These are phyloP conservation scores for Sceloporus tristichus DNA, from an alignment of 2,113 vertebrate genomes.

Conservation along the genomic window DNA sequence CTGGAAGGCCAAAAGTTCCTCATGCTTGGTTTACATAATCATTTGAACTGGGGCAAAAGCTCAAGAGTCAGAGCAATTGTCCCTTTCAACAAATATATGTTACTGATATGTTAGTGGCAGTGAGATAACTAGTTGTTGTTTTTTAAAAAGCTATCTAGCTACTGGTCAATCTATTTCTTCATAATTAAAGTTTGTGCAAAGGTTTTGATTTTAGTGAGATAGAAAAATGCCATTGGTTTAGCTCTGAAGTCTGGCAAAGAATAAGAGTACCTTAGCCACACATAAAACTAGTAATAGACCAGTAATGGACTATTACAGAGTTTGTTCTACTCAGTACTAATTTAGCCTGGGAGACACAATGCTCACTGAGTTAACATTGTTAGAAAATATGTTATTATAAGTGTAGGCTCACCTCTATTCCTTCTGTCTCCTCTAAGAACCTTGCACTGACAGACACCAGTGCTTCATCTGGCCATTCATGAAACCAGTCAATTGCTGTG, in stretches of 20 bases:
- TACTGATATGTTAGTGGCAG: neutral
- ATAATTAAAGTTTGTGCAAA: neutral
- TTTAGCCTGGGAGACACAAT: neutral
- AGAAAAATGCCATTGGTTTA: neutral
- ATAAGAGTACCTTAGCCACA: neutral
- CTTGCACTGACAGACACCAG: slow-evolving; percentile 79
- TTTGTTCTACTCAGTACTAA: neutral
- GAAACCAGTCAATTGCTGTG: slow-evolving; percentile 83
- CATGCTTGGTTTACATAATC: neutral
- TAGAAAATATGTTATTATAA: neutral
- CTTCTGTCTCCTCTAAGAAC: slow-evolving; percentile 76
- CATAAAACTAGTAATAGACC: neutral
- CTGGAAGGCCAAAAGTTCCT: no score
- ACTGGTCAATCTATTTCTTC: neutral
- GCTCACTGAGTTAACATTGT: neutral
- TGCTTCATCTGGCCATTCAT: slow-evolving; percentile 79
- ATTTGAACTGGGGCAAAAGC: neutral
- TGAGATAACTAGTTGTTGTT: neutral
- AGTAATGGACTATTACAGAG: neutral
- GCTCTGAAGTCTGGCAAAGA: neutral
- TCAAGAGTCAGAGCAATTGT: neutral
- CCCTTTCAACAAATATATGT: neutral
- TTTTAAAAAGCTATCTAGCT: no score
- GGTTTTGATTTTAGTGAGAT: neutral
- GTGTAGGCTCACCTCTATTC: slow-evolving; percentile 68